Evolutionary conservation across 2,113 vertebrate genomes (phyloP).

Genomic region (Corythornis vintsioides): DNA sequence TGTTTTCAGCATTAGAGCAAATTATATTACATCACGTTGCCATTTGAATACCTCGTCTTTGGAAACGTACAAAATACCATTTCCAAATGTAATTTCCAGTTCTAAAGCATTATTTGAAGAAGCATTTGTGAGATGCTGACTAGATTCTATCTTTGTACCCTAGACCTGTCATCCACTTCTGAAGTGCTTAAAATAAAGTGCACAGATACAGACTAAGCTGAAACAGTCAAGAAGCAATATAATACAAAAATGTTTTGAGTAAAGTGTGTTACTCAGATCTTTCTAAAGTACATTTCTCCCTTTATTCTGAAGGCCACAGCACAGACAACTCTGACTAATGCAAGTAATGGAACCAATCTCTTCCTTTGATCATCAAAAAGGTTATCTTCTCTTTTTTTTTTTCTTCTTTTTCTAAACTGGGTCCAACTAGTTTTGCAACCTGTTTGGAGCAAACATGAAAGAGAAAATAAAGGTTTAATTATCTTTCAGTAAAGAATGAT

Average conservation of each 20-base stretch:
- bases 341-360: conserved; percentile 93
- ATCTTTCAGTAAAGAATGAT: not conserved
- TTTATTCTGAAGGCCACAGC: conserved; percentile 90
- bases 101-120: conserved; percentile 82
- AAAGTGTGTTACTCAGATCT: conserved; percentile 94
- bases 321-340: conserved; percentile 89
- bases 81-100: conserved; percentile 82
- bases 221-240: conserved; percentile 89
- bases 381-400: conserved; percentile 58
- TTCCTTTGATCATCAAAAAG: conserved; percentile 92
- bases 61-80: conserved; percentile 70
- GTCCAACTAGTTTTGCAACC: conserved; percentile 69
- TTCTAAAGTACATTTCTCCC: conserved; percentile 87
- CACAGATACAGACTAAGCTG: conserved; percentile 84
- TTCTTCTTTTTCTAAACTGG: conserved; percentile 68
- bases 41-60: conserved; percentile 56
- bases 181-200: conserved; percentile 92
- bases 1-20: not conserved
- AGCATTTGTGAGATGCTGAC: conserved; percentile 81
- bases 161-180: conserved; percentile 91
- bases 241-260: conserved; percentile 89
- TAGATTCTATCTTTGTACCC: conserved; percentile 70
- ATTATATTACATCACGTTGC: not conserved
- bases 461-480: conserved; percentile 74
- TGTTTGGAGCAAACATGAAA: conserved; percentile 79